These are phyloP conservation scores for Goniozus legneri DNA, from an alignment of 1,140 invertebrate species.

Conservation along the genomic window DNA sequence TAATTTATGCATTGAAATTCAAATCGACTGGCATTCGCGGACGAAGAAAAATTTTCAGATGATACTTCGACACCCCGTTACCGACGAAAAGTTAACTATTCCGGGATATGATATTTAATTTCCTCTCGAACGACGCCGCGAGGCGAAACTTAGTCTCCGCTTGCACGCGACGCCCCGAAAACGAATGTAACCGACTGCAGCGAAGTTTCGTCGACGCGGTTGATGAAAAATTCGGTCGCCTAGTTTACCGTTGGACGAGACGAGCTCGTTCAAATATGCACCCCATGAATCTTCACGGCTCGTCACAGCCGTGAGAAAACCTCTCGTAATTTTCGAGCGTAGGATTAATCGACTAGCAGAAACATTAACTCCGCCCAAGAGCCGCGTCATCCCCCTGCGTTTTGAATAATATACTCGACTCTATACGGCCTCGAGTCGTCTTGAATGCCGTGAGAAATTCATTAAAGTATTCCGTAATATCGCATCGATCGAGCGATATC, in stretches of 20 bases:
- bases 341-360: conserved; percentile 41
- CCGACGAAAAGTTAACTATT: too few species aligned
- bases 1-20: conserved; percentile 29
- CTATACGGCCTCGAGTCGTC: too few species aligned
- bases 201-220: conserved; percentile 26
- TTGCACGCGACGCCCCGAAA: too few species aligned
- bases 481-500: too few species aligned
- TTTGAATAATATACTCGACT: conserved; percentile 36
- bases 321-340: conserved; percentile 39
- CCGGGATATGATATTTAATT: too few species aligned
- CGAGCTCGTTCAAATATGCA: conserved; percentile 33
- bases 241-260: not conserved
- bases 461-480: too few species aligned
- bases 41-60: conserved; percentile 9
- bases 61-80: conserved; percentile 15
- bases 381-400: conserved; percentile 14
- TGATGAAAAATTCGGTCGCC: conserved; percentile 29
- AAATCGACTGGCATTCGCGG: conserved; percentile 7
- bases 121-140: too few species aligned
- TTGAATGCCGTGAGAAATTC: too few species aligned
- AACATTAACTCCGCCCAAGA: conserved; percentile 30
- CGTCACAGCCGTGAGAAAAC: conserved; percentile 27
- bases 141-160: too few species aligned
- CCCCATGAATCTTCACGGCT: conserved; percentile 35
- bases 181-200: too few species aligned